These are phyloP conservation scores for Spialia ferax DNA, from an alignment of 2,888 invertebrate species.

Conservation along the genomic window DNA sequence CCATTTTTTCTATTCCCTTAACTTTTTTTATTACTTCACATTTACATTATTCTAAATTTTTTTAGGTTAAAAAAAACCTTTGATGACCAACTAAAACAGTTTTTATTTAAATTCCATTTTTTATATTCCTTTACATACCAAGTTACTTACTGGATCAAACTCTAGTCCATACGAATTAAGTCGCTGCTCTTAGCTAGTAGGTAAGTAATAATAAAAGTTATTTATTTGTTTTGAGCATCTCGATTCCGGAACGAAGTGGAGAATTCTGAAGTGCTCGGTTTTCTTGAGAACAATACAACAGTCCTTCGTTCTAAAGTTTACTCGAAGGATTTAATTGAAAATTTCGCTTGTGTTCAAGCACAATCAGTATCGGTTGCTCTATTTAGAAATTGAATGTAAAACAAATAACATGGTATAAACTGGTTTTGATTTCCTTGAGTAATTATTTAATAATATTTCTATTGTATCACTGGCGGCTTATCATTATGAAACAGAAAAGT, in stretches of 20 bases:
- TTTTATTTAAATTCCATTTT: no score
- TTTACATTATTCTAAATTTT: no score
- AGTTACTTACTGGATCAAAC: no score
- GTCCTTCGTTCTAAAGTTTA: constrained; percentile 32
- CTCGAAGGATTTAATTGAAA: constrained; percentile 31
- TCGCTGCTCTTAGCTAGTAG: neutral
- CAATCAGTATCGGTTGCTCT: neutral
- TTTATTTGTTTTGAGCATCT: constrained; percentile 28
- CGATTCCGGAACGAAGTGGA: constrained; percentile 21
- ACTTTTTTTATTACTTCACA: no score
- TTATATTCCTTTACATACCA: no score
- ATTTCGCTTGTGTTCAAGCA: constrained; percentile 27
- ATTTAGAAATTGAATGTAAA: neutral
- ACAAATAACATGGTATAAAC: neutral
- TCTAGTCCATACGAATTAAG: no score
- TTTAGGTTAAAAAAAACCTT: no score
- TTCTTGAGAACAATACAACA: constrained; percentile 31
- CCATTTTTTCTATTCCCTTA: no score
- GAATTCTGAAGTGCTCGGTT: constrained; percentile 29
- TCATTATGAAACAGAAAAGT: no score
- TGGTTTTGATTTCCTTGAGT: neutral
- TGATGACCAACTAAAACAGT: no score
- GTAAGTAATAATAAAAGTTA: constrained; percentile 24
- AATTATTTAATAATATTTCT: neutral
- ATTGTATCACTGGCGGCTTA: neutral